Base-by-base conservation (phyloP, 2,888 invertebrate species). In the Teleiodes luculella region DNA sequence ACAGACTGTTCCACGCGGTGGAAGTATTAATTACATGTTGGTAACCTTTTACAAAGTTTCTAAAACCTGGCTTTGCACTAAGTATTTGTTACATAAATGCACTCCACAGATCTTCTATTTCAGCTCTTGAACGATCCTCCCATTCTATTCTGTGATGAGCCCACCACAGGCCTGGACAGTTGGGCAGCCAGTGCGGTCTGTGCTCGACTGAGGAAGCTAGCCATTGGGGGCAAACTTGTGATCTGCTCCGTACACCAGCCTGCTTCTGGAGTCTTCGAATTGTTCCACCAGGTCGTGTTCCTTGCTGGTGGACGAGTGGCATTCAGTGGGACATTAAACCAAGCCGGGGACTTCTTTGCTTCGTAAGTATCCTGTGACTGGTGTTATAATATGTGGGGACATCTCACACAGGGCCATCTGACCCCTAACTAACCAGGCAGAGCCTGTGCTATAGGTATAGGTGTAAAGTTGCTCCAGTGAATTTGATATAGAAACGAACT, bases 201-300 rank as follows among this genome's bases (percentile, higher is more conserved):
- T 8, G 92, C 93, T 59, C 92, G 94, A 0, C 83, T 96, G 30
- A 89, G 92, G 37, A 90, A 91, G 62, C 87, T 95, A 31, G 91
- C 95, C 8, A 80, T 82, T 41, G 90, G 92, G 31, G 95, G 95
- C 3, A 95, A 95, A 83, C 92, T 95, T 18, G 94, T 97, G 33
- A 91, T 97, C 51, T 95, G 96, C 70, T 96, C 97, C 0, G 95
- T 98, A 46, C 98, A 98, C 80, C 98, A 98, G 78, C 97, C 97
- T 0, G 95, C 95, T 2, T 96, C 96, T 0, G 95, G 96, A 60
- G 91, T 95, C 39, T 96, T 96, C 68, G 94, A 95, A 65, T 83
- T 95, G 66, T 97, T 97, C 83, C 94, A 96, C 57, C 92, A 94
- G 69, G 92, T 96, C 6, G 91, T 95, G 30, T 84, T 97, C 8